These are phyloP conservation scores for Wiebesia pumilae DNA, from an alignment of 1,140 invertebrate genomes.

Conservation along the genomic window DNA sequence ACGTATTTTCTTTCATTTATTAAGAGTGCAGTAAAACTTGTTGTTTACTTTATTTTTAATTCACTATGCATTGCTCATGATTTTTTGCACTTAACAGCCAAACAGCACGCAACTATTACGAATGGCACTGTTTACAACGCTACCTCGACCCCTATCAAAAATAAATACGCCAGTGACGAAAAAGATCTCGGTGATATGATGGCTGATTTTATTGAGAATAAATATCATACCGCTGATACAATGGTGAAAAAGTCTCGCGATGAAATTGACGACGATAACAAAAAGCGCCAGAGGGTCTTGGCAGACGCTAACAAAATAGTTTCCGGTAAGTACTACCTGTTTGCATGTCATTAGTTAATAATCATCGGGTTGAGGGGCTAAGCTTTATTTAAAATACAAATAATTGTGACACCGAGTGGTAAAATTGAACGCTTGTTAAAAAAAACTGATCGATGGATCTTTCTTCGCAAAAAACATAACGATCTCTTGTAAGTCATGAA, in stretches of 20 bases:
- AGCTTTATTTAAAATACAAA: slow-evolving; percentile 62
- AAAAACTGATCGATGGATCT: not conserved
- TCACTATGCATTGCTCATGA: slow-evolving; percentile 47
- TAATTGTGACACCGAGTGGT: slow-evolving; percentile 24
- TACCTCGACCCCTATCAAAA: slow-evolving; percentile 74
- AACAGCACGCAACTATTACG: slow-evolving; percentile 73
- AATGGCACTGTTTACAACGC: slow-evolving; percentile 74
- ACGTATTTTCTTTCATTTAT: not conserved
- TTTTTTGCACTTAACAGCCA: slow-evolving; percentile 72
- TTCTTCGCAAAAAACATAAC: not conserved
- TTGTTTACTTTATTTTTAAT: slow-evolving; percentile 14
- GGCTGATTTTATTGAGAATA: slow-evolving; percentile 72
- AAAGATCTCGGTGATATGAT: slow-evolving; percentile 73
- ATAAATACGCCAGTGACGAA: slow-evolving; percentile 73
- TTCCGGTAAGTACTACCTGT: slow-evolving; percentile 68
- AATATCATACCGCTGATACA: slow-evolving; percentile 67
- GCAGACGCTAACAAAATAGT: slow-evolving; percentile 72
- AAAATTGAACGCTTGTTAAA: not conserved
- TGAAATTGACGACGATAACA: slow-evolving; percentile 68
- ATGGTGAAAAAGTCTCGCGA: slow-evolving; percentile 69
- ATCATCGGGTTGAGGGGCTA: slow-evolving; percentile 71
- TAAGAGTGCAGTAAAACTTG: not conserved
- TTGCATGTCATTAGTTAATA: slow-evolving; percentile 54
- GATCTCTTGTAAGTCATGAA: not conserved
- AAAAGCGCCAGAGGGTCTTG: slow-evolving; percentile 69